Base-by-base conservation (phyloP, 37 sponge, comb jelly and placozoan genomes). In the Geodia barretti region DNA sequence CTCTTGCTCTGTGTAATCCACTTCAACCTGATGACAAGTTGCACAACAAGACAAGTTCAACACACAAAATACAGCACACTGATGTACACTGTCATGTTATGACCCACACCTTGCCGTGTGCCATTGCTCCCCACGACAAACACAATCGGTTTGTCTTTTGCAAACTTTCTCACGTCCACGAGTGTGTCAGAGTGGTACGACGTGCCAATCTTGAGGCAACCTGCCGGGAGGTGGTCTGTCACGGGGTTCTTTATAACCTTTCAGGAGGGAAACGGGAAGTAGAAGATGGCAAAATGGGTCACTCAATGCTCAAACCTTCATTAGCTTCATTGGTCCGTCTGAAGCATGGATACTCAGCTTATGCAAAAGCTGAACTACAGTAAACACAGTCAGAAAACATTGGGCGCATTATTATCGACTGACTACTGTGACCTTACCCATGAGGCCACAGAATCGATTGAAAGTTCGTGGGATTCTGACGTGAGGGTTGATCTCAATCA, bases 211-310 rank as follows among this genome's bases (percentile, higher is more conserved):
- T 95, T 96, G 36, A 79, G 43, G 41, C 95, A 99, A 0, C 97
- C 97, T 33, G 94, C 87, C 11, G 99, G 99, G 33, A 99, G 63
- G 64, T 99, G 95, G 19, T 92, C 90, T 36, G 95, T 90, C 30
- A 99, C 71, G 23, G 99, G 99, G 61, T 99, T 99, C 79, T 99
- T 99, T 76, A 99, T 94, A 0, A 98, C 96, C 96, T 96, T 61
- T 20, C 72, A 30, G 33, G 31, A 30, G 14, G n/a, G 23, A 61
- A 68, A 85, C 19, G 24, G 33, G 17, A 59, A 21, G 28, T 34
- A 67, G 3, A 38, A 30, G 17, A 40, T 54, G 0, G 69, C 4
- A n/a, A n/a, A n/a, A n/a, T n/a, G n/a, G 34, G 29, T 2, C 62
- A 36, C 32, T 23, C 38, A 29, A 11, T 39, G 3, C 29, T 42